Base-by-base conservation (phyloP, 2,797 vertebrate species). In the Sebastes oblongus region DNA sequence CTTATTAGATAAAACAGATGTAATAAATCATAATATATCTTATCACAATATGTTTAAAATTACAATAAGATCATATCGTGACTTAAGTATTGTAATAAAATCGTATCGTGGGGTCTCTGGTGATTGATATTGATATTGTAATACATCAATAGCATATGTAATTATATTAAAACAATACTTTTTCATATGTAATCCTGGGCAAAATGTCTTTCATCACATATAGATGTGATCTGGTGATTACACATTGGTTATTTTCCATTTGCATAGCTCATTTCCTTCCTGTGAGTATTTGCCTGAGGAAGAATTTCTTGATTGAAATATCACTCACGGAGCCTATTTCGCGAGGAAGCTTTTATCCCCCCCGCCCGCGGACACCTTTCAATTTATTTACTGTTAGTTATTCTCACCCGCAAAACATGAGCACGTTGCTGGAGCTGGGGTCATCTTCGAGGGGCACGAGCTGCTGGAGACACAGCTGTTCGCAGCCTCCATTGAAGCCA, bases 361-460 rank as follows among this genome's bases (percentile, higher is more conserved):
- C 25, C 60, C 59, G 34, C 55, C 77, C 29, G 10, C 24, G 72
- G 75, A 82, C 77, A 78, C 27, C 60, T 81, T 76, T 72, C 8
- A 54, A 2, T 42, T 67, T 55, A 30, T 72, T 66, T 56, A 67
- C 8, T 69, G 46, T 66, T 52, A 22, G 56, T 80, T 78, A 86
- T 82, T 77, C 98, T 98, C 89, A 99, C 98, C 98, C 98, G 1
- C 98, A 99, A 95, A 98, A 98, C 98, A 99, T 99, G 93, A 98
- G 97, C 91, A 99, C 97, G 59, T 98, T 98, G 94, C 94, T 99
- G 94, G 98, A 97, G 0, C 94, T 90, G n/a, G 97, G 96, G 77
- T 99, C 97, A 0, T 97, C 96, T 54, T 96, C 95, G 72, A 98
- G 95, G 55, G 98, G 96, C 50, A 98, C 96, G 0, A 97, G 97